phyloP scores from a whole-genome alignment of 2,888 invertebrate species.

The Andrena chrysosceles region DNA sequence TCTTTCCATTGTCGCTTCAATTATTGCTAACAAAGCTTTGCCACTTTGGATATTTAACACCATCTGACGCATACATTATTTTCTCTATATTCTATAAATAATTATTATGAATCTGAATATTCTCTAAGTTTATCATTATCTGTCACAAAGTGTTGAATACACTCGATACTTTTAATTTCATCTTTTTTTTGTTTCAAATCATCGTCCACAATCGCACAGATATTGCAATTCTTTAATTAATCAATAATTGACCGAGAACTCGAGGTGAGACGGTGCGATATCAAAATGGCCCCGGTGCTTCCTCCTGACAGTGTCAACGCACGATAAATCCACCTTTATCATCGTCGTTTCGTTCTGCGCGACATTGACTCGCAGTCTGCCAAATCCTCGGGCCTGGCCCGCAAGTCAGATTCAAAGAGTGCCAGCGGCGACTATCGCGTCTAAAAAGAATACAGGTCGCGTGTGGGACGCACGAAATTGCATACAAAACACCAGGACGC shows the following conservation, averaged over 20 bases:
- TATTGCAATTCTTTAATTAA: neutral
- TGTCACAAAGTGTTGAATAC: no score
- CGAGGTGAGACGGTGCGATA: neutral
- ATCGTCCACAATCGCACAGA: no score
- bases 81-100: no score
- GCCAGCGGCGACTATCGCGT: conserved; percentile 47
- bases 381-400: conserved; percentile 19
- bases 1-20: neutral
- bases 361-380: conserved; percentile 55
- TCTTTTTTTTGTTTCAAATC: no score
- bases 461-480: conserved; percentile 47
- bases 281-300: neutral
- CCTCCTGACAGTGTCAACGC: conserved; percentile 35
- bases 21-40: no score
- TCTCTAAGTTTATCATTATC: no score
- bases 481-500: conserved; percentile 7
- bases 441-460: conserved; percentile 54
- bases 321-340: conserved; percentile 39
- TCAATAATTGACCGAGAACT: neutral
- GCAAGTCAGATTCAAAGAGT: conserved; percentile 32
- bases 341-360: conserved; percentile 8
- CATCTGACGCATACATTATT: no score
- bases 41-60: no score
- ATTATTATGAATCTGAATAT: no score
- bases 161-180: no score